Conservation (phyloP, 2,888 invertebrate species). For the Amblyteles armatorius region DNA sequence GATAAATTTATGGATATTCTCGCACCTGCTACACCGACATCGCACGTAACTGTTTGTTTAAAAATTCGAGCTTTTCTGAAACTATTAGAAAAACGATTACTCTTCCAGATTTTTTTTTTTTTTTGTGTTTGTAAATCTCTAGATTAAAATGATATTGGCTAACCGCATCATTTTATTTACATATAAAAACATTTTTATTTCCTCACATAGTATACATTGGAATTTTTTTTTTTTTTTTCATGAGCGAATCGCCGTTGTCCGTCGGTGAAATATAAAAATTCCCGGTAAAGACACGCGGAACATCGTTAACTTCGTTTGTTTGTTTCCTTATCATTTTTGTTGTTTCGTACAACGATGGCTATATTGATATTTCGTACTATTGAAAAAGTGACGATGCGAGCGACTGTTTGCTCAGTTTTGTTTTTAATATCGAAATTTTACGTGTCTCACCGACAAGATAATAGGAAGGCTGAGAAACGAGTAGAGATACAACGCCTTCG, state of each 20-base stretch:
- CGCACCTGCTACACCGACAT: neutral
- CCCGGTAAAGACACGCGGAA: slow-evolving; percentile 39
- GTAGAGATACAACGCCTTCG: slow-evolving; percentile 34
- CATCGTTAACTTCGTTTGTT: slow-evolving; percentile 26
- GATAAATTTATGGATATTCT: slow-evolving; percentile 34
- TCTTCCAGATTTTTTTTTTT: neutral
- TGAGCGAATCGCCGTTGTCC: neutral
- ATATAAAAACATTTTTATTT: slow-evolving; percentile 61
- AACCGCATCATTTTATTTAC: slow-evolving; percentile 17
- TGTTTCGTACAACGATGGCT: slow-evolving; percentile 5
- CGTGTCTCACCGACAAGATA: slow-evolving; percentile 13
- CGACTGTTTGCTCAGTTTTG: slow-evolving; percentile 5
- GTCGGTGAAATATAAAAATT: slow-evolving; percentile 54
- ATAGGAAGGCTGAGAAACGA: slow-evolving; percentile 39
- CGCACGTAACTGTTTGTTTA: neutral
- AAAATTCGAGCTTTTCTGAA: neutral
- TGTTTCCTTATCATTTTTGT: slow-evolving; percentile 8
- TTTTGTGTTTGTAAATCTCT: neutral
- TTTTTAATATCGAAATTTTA: slow-evolving; percentile 1
- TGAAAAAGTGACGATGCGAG: slow-evolving; percentile 21
- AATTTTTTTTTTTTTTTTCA: slow-evolving; percentile 35
- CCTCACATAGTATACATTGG: slow-evolving; percentile 36
- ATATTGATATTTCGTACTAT: slow-evolving; percentile 3
- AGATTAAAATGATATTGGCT: neutral
- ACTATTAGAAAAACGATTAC: too few species aligned